These are phyloP conservation scores for Lycaon pictus DNA, from an alignment of 2,113 vertebrate species.

Conservation along the genomic window DNA sequence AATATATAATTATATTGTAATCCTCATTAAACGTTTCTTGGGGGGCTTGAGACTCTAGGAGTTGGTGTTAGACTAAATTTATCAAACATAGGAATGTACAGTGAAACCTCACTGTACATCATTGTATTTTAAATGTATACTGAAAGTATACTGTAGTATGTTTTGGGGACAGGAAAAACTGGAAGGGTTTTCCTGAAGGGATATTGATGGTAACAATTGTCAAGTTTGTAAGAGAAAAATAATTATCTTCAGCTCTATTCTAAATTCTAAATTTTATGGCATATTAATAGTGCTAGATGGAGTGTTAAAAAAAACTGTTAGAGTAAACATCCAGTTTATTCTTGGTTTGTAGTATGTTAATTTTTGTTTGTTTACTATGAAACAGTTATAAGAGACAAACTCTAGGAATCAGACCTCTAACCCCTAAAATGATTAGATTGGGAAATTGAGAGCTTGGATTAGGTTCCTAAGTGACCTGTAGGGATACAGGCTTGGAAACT, in stretches of 20 bases:
- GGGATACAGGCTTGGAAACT: not conserved
- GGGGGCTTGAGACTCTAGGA: not conserved
- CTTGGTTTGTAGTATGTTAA: slow-evolving; percentile 18
- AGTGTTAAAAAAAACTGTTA: slow-evolving; percentile 48
- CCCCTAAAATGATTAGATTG: not conserved
- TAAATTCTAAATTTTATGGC: slow-evolving; percentile 31
- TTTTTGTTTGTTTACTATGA: slow-evolving; percentile 41
- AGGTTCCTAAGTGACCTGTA: not conserved
- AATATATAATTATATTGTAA: not conserved
- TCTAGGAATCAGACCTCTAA: not conserved
- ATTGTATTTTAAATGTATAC: slow-evolving; percentile 24
- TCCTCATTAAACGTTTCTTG: slow-evolving; percentile 28
- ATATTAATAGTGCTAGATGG: slow-evolving; percentile 7
- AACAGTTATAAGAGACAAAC: slow-evolving; percentile 13
- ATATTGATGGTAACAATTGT: slow-evolving; percentile 10
- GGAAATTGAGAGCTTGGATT: not conserved
- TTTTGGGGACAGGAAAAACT: not conserved
- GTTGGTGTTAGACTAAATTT: slow-evolving; percentile 8
- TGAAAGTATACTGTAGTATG: not conserved
- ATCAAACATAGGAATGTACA: not conserved
- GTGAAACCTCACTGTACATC: not conserved
- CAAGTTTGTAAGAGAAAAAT: slow-evolving; percentile 36
- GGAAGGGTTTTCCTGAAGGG: not conserved
- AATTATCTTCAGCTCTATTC: not conserved
- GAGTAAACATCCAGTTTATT: not conserved